phyloP scores from a whole-genome alignment of 2,797 vertebrate species.

The Lophura swinhoii region DNA sequence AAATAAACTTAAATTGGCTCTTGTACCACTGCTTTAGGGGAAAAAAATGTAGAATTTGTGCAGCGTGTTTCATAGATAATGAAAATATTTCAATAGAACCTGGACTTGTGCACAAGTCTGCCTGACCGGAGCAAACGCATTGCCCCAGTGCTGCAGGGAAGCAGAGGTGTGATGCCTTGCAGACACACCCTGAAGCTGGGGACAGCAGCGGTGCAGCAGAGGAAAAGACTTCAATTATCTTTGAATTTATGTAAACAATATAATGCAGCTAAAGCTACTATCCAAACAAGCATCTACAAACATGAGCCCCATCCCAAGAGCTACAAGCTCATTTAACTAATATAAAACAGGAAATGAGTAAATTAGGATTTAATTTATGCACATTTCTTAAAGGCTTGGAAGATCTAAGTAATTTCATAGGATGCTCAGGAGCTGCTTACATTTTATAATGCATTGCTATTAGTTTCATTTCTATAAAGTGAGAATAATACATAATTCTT shows the following conservation, averaged over 20 bases:
- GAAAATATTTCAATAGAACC: background rate
- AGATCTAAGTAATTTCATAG: background rate
- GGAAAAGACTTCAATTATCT: background rate
- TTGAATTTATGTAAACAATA: background rate
- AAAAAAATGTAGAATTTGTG: background rate
- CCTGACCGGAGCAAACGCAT: background rate
- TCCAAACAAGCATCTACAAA: background rate
- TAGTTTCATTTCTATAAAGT: background rate
- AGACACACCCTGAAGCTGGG: background rate
- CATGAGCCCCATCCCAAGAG: background rate
- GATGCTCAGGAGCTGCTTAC: background rate
- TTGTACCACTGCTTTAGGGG: background rate
- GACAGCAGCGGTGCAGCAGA: accelerated
- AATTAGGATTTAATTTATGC: background rate
- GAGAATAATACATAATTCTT: background rate
- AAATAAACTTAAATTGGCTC: background rate
- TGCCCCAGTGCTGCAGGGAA: background rate
- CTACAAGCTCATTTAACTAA: background rate
- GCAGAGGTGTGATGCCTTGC: background rate
- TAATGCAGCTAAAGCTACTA: background rate
- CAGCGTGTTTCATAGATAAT: background rate
- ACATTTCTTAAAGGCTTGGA: background rate
- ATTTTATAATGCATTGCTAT: background rate
- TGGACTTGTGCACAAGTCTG: background rate
- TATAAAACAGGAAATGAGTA: background rate